Evolutionary conservation across 2,888 invertebrate genomes (phyloP).

Genomic region (Rhagium mordax): DNA sequence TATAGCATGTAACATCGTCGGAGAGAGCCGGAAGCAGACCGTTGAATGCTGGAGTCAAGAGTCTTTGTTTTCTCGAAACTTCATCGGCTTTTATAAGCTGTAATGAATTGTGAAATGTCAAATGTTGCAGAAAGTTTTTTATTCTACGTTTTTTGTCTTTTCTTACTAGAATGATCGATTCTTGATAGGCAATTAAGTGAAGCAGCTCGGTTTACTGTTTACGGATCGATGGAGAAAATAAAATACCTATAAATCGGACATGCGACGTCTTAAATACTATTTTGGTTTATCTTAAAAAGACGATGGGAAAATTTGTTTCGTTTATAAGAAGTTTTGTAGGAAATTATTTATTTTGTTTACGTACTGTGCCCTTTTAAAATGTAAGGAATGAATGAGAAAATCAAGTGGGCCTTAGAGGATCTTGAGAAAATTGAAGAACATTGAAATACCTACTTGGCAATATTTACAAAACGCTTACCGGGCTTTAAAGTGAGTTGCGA

Average conservation of each 20-base stretch:
- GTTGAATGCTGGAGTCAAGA: conserved; percentile 3
- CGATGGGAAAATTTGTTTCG: not conserved
- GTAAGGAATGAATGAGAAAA: not conserved
- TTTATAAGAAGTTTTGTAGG: not conserved
- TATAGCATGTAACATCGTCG: not conserved
- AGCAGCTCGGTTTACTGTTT: not conserved
- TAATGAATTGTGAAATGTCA: conserved; percentile 9
- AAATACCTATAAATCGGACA: not conserved
- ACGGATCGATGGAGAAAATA: not conserved
- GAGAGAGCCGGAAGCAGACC: not conserved
- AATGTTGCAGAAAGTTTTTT: conserved; percentile 5
- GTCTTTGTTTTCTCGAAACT: conserved; percentile 4
- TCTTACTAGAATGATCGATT: not conserved
- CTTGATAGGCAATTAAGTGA: not conserved
- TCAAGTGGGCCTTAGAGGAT: not conserved
- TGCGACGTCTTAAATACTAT: not conserved
- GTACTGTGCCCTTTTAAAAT: not conserved
- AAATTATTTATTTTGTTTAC: not conserved
- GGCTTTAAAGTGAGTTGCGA: no score
- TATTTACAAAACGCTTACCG: no score
- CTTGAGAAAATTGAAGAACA: no score
- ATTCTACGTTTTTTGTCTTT: not conserved
- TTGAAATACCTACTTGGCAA: no score
- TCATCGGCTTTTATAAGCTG: not conserved
- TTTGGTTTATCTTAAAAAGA: not conserved